Conservation (phyloP, 2,797 vertebrate species). For the Prionace glauca region DNA sequence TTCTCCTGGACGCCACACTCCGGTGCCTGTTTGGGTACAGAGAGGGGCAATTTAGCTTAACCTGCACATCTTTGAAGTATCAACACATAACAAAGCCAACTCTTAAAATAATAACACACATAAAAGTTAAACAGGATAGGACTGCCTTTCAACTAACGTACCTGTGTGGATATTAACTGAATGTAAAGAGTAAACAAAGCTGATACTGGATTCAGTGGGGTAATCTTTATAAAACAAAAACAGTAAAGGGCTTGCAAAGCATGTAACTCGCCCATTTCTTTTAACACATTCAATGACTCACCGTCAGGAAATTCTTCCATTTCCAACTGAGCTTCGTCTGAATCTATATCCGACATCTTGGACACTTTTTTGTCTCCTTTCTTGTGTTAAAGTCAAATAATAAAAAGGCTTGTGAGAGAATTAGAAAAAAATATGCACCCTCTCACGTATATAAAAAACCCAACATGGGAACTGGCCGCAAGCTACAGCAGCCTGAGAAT, state of each 20-base stretch:
- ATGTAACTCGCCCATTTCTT: neutral
- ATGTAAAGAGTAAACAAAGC: neutral
- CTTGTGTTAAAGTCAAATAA: neutral
- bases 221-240: neutral
- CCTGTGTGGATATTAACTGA: neutral
- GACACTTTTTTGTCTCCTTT: neutral
- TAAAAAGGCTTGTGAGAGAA: too few species aligned
- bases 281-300: neutral
- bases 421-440: too few species aligned
- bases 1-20: too few species aligned
- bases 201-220: neutral
- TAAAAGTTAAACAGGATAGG: neutral
- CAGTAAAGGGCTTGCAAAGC: neutral
- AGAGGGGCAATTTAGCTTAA: too few species aligned
- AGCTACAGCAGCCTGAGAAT: neutral
- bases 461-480: too few species aligned
- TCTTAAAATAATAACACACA: neutral
- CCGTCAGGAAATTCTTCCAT: slow-evolving; percentile 30
- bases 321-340: slow-evolving; percentile 16
- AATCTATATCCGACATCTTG: slow-evolving; percentile 7
- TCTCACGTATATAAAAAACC: too few species aligned
- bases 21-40: too few species aligned
- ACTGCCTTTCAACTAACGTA: neutral
- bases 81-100: neutral
- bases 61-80: neutral